Evolutionary conservation across 2,113 vertebrate species (phyloP).

Genomic region (Pogona vitticeps): DNA sequence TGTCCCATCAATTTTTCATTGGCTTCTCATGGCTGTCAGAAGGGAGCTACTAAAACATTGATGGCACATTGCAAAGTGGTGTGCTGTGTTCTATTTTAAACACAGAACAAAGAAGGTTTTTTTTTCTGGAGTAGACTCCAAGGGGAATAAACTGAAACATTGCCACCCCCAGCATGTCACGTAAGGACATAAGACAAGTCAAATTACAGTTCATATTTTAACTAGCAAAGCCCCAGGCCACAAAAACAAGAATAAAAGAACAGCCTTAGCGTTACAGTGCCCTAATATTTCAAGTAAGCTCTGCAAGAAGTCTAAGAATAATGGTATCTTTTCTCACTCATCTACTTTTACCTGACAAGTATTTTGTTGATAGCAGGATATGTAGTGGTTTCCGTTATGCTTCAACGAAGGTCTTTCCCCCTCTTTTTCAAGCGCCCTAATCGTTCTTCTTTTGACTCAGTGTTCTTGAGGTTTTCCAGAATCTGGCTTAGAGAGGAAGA

Average conservation of each 20-base stretch:
- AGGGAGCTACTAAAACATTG: slow-evolving; percentile 73
- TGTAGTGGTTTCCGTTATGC: slow-evolving; percentile 17
- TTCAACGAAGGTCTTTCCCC: neutral
- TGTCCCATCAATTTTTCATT: slow-evolving; percentile 69
- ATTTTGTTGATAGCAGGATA: slow-evolving; percentile 14
- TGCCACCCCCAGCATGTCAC: slow-evolving; percentile 25
- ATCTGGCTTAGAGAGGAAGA: slow-evolving; percentile 25
- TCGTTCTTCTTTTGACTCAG: slow-evolving; percentile 27
- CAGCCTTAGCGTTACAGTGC: neutral
- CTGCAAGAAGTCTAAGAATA: neutral
- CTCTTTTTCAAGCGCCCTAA: slow-evolving; percentile 3
- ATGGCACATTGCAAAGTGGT: slow-evolving; percentile 68
- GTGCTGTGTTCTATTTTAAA: slow-evolving; percentile 65
- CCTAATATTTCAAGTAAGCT: neutral
- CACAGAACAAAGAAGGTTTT: slow-evolving; percentile 65
- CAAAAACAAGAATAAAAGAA: neutral
- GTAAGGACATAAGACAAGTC: slow-evolving; percentile 20
- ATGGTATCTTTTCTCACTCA: neutral
- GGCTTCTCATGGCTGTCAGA: slow-evolving; percentile 59
- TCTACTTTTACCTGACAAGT: slow-evolving; percentile 10
- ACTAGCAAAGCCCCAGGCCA: neutral
- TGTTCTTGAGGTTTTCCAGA: slow-evolving; percentile 22
- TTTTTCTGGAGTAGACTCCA: slow-evolving; percentile 57
- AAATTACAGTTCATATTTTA: slow-evolving; percentile 18
- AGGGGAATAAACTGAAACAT: slow-evolving; percentile 26